Percentiles rank a stretch among this genome's conserved stretches.
Conservation (phyloP, 2,888 invertebrate species). For the Cerceris ruficornis region DNA sequence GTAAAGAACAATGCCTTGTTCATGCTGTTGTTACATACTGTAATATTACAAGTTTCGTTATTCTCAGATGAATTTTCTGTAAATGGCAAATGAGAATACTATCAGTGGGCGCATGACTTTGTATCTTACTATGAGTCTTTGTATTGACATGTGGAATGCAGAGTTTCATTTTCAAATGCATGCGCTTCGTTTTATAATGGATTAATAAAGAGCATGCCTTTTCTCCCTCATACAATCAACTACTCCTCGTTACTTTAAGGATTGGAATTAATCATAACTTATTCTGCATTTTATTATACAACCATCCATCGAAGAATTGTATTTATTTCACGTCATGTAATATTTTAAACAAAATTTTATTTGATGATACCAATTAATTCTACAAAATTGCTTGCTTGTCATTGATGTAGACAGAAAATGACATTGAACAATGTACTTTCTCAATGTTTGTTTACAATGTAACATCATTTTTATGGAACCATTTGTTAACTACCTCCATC, state of each 20-base stretch:
- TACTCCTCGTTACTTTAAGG: neutral
- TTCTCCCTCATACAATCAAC: constrained; percentile 5
- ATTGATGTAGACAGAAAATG: neutral
- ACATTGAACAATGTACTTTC: neutral
- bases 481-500: neutral
- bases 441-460: neutral
- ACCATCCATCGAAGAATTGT: neutral
- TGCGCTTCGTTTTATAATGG: constrained; percentile 17
- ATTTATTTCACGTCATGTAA: neutral
- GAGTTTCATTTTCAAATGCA: constrained; percentile 16
- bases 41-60: neutral
- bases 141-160: constrained; percentile 40
- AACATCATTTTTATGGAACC: neutral
- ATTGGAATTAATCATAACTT: too few species aligned
- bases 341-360: neutral
- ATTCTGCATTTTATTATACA: neutral
- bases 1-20: too few species aligned
- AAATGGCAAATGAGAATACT: constrained; percentile 67
- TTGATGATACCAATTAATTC: neutral
- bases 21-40: neutral
- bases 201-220: constrained; percentile 32
- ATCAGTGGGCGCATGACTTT: constrained; percentile 74
- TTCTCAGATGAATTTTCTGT: constrained; percentile 71
- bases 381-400: neutral
- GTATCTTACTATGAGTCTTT: constrained; percentile 47